Conservation (phyloP, 2,888 invertebrate species). For the Nemotelus nigrinus region DNA sequence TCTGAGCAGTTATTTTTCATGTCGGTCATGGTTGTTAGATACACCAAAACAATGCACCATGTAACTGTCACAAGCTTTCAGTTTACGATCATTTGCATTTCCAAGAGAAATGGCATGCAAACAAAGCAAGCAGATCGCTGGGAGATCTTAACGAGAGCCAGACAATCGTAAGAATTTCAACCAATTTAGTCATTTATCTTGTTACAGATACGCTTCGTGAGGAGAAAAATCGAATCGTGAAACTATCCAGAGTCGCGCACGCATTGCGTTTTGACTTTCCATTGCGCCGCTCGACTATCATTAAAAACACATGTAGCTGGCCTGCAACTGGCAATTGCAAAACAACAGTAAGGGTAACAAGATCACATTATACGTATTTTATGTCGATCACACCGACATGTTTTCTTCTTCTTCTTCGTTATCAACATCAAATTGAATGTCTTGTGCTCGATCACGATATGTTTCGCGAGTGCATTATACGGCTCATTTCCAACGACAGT, state of each 20-base stretch:
- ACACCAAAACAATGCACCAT: no score
- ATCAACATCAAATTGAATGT: conserved; percentile 23
- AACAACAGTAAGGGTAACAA: neutral
- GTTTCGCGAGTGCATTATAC: conserved; percentile 23
- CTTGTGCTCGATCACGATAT: conserved; percentile 32
- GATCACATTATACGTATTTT: neutral
- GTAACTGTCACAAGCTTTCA: no score
- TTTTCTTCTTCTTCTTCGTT: neutral
- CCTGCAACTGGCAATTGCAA: neutral
- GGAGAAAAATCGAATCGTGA: conserved; percentile 7
- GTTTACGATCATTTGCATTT: no score
- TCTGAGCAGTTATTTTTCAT: no score
- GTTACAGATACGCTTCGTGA: neutral
- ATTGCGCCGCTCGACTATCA: conserved; percentile 35
- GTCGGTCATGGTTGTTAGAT: no score
- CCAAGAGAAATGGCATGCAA: no score
- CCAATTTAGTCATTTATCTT: no score
- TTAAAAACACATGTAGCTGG: conserved; percentile 4
- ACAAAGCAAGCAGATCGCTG: no score
- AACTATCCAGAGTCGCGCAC: neutral
- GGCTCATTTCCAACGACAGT: neutral
- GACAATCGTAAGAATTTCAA: no score
- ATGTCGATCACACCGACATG: neutral
- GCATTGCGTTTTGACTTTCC: conserved; percentile 40
- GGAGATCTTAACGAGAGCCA: no score